Evolutionary conservation across 2,797 vertebrate genomes (phyloP).

Genomic region (Notamacropus eugenii): DNA sequence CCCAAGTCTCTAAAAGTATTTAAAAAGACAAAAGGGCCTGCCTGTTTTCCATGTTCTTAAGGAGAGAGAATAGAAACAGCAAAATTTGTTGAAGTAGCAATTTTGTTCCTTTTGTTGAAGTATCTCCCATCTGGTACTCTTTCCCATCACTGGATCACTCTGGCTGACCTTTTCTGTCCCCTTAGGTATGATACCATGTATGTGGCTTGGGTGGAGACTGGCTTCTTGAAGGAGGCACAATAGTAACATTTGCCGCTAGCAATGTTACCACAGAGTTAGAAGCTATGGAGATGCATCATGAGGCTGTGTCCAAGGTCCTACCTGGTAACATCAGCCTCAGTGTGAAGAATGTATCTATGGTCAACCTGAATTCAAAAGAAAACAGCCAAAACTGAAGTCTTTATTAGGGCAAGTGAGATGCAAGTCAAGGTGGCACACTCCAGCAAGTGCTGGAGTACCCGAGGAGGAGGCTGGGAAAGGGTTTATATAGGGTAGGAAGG

Average conservation of each 20-base stretch:
- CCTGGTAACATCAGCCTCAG: conserved; percentile 88
- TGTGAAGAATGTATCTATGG: conserved; percentile 79
- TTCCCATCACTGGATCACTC: not conserved
- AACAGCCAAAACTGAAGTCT: too few relatives aligned
- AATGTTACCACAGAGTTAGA: conserved; percentile 88
- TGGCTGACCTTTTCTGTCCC: not conserved
- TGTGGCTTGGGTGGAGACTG: conserved; percentile 86
- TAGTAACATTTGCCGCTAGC: conserved; percentile 85
- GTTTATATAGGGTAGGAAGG: too few relatives aligned
- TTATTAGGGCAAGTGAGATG: too few relatives aligned
- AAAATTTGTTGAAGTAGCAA: not conserved
- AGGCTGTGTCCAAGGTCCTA: conserved; percentile 84
- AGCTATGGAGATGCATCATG: conserved; percentile 87
- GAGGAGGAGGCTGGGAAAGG: too few relatives aligned
- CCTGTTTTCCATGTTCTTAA: too few relatives aligned
- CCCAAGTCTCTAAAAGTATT: not conserved
- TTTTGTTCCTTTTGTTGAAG: not conserved
- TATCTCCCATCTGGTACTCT: not conserved
- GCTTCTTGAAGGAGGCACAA: conserved; percentile 88
- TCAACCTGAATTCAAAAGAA: conserved; percentile 52
- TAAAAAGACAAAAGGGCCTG: not conserved
- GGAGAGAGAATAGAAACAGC: too few relatives aligned
- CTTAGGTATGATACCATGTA: conserved; percentile 86
- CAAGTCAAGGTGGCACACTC: too few relatives aligned
- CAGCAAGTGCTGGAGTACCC: too few relatives aligned